Conservation (phyloP, 2,888 invertebrate species). For the Nebria salina region DNA sequence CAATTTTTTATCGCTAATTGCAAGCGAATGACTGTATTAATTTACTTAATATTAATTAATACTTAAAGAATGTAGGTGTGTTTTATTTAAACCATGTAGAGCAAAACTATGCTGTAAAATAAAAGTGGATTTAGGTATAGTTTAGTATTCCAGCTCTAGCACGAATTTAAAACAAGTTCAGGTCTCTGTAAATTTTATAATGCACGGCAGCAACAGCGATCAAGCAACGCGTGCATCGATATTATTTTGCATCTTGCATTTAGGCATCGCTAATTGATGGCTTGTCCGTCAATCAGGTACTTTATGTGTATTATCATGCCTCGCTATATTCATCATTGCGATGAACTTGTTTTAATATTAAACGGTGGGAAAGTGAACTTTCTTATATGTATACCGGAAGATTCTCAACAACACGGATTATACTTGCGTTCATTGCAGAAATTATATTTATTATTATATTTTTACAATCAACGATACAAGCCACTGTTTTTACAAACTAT, state of each 20-base stretch:
- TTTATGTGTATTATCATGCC: background rate
- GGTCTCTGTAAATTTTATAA: background rate
- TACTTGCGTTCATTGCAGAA: too few species aligned
- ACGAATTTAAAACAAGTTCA: background rate
- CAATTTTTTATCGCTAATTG: too few species aligned
- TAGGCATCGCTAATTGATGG: slow-evolving; percentile 37
- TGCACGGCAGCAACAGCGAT: slow-evolving; percentile 13
- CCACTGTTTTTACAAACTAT: too few species aligned
- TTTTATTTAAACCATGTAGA: too few species aligned
- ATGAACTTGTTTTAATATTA: background rate
- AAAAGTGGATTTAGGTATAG: background rate
- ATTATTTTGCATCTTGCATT: slow-evolving; percentile 29
- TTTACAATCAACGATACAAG: too few species aligned
- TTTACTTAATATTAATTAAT: too few species aligned
- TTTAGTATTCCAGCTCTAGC: background rate
- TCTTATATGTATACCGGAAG: background rate
- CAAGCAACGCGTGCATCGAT: slow-evolving; percentile 20
- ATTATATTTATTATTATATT: too few species aligned
- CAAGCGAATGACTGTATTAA: too few species aligned
- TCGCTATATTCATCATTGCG: background rate
- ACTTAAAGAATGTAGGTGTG: too few species aligned
- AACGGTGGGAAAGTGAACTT: background rate
- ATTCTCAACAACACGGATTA: too few species aligned
- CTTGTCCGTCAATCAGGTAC: slow-evolving; percentile 39
- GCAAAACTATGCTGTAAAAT: background rate